Evolutionary conservation across 2,797 vertebrate genomes (phyloP), one percentile per base, ranked within the genome.

Genomic region (Brachyrhaphis roseni): DNA sequence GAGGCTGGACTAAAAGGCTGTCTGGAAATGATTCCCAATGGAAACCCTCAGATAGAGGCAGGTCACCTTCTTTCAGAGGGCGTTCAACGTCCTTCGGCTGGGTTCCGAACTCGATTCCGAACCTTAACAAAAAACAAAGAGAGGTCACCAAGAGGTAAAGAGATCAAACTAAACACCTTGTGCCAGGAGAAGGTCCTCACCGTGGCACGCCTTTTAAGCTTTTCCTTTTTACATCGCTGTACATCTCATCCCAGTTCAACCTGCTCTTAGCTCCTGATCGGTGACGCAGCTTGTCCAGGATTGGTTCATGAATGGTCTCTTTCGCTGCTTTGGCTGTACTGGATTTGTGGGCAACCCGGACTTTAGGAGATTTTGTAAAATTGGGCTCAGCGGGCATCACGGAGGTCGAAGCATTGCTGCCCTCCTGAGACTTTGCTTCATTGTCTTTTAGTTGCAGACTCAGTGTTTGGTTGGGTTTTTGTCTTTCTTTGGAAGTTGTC

Each of bases 11-110:
- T 59, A 82, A 73, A 82, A 85, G 46, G 75, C 8, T 10, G 77
- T 18, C 79, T 84, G 88, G 85, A 89, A 93, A 84, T 0, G 93
- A 93, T 90, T 97, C 97, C 97, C 97, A 98, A 3, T 98, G 97
- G 90, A 97, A 97, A 82, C 97, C 97, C 93, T 98, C 96, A 5
- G 97, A 94, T 80, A 91, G 84, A 46, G 93, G 85, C 11, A 93
- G 31, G 72, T 96, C 95, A 59, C 83, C 53, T 15, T 95, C 94
- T 76, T 91, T 94, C 55, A 94, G 2, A 34, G 76, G 55, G n/a
- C 13, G 26, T 11, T 70, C 55, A 76, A 92, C 86, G 91, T 94
- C 81, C 90, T 89, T 73, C 76, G 80, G 72, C 89, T 92, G 71
- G 7, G 94, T 96, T 8, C 92, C 91, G 88, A 97, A 91, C 93